Percentiles rank a stretch among this genome's conserved stretches.
Evolutionary conservation across 1,140 invertebrate species (phyloP).

Genomic region (Lanistes nyassanus): DNA sequence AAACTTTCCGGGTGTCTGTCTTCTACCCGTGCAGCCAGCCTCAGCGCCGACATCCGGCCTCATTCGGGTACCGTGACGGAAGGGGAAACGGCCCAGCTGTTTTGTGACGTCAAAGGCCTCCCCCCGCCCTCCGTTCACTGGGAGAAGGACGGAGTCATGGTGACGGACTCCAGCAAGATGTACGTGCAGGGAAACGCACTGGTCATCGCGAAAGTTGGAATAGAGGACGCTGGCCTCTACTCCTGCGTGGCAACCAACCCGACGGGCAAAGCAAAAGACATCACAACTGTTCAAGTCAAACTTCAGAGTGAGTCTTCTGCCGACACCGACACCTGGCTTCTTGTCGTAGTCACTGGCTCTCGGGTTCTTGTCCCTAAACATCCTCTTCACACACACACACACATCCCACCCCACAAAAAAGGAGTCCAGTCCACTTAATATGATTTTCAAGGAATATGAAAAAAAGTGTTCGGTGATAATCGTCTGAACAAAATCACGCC

Average conservation of each 20-base stretch:
- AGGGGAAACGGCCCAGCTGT: slow-evolving; percentile 43
- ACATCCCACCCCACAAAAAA: too few species aligned
- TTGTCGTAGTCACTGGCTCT: too few species aligned
- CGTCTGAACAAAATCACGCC: too few species aligned
- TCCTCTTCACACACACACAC: too few species aligned
- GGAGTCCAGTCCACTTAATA: too few species aligned
- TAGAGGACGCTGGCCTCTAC: slow-evolving; percentile 50
- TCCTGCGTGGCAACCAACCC: slow-evolving; percentile 43
- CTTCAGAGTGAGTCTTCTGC: slow-evolving; percentile 42
- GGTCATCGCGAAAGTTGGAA: slow-evolving; percentile 32
- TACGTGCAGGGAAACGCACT: slow-evolving; percentile 39
- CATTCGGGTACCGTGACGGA: slow-evolving; percentile 37
- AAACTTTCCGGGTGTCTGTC: too few species aligned
- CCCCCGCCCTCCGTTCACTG: slow-evolving; percentile 43
- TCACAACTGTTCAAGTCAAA: slow-evolving; percentile 45
- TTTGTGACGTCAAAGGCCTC: slow-evolving; percentile 45
- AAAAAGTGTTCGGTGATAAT: too few species aligned
- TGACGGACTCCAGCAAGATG: slow-evolving; percentile 21
- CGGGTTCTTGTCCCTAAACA: too few species aligned
- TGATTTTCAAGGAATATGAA: too few species aligned
- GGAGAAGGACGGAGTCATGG: slow-evolving; percentile 41
- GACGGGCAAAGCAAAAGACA: slow-evolving; percentile 29
- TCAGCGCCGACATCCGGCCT: slow-evolving; percentile 36
- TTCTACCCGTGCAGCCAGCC: slow-evolving; percentile 32
- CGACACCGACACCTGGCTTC: too few species aligned